A percentile compares a stretch with the other conserved stretches of the same genome.
Evolutionary conservation across 2,113 vertebrate species (phyloP).

Genomic region (Odocoileus virginianus): DNA sequence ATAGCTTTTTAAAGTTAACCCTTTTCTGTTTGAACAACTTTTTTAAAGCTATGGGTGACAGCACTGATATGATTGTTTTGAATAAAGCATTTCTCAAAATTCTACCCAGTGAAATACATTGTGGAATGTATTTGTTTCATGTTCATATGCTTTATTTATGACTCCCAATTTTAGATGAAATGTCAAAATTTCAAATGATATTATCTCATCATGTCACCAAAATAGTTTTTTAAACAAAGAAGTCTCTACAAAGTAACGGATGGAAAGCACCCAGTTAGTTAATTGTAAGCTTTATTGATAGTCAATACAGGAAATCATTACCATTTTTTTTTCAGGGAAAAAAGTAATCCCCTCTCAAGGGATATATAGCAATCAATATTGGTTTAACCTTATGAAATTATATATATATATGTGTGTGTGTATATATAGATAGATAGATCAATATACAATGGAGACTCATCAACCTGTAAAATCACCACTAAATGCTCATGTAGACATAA

Average conservation of each 20-base stretch:
- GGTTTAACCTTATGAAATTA: not conserved
- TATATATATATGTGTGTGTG: not conserved
- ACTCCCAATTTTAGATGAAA: not conserved
- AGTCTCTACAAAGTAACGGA: not conserved
- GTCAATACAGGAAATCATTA: not conserved
- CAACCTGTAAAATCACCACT: not conserved
- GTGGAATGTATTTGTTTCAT: not conserved
- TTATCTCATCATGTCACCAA: not conserved
- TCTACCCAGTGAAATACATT: not conserved
- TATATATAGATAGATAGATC: not conserved
- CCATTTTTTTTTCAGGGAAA: not conserved
- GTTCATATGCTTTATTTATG: not conserved
- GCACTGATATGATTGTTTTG: not conserved
- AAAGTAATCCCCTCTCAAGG: not conserved
- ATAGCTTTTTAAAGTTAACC: conserved; percentile 49
- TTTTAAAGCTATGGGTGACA: not conserved
- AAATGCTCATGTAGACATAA: not conserved
- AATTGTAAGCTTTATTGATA: not conserved
- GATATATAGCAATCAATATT: not conserved
- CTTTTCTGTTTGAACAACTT: conserved; percentile 53
- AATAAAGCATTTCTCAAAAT: conserved; percentile 40
- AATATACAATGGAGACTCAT: not conserved
- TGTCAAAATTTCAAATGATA: conserved; percentile 4
- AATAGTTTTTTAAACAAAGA: not conserved
- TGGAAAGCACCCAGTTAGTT: not conserved